Conservation (phyloP, 2,113 vertebrate species). For the Percopsis transmontana region DNA sequence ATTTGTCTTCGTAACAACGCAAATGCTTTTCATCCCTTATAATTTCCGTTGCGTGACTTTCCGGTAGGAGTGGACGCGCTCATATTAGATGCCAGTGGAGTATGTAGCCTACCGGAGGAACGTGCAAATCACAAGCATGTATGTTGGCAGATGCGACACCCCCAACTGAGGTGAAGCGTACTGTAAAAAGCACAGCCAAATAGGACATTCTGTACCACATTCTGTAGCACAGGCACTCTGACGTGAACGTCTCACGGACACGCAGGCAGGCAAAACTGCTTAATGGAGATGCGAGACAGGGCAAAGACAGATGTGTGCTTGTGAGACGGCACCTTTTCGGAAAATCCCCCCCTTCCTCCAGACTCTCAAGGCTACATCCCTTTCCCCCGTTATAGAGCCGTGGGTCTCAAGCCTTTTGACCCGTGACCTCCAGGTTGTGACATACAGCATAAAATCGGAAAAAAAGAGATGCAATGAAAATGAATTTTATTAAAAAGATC, state of each 20-base stretch:
- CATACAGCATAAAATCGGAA: too few relatives aligned
- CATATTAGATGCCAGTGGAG: constrained; percentile 66
- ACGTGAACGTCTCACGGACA: constrained; percentile 43
- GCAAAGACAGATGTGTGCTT: constrained; percentile 56
- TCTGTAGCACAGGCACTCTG: constrained; percentile 68
- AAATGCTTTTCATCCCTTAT: constrained; percentile 43
- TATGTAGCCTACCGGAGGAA: constrained; percentile 64
- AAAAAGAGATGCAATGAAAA: too few relatives aligned
- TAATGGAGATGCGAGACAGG: constrained; percentile 65
- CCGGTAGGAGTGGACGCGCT: constrained; percentile 63
- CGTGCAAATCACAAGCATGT: constrained; percentile 70
- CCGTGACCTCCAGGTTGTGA: too few relatives aligned
- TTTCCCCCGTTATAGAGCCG: constrained; percentile 3
- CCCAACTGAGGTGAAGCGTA: constrained; percentile 72
- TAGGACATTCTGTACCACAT: constrained; percentile 73
- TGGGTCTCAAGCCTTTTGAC: too few relatives aligned
- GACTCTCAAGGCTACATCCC: constrained; percentile 11
- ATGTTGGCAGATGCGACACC: constrained; percentile 63
- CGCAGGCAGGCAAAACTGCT: constrained; percentile 34
- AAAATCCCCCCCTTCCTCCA: constrained; percentile 45
- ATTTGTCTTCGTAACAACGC: constrained; percentile 41
- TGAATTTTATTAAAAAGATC: too few relatives aligned
- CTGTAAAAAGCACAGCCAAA: constrained; percentile 59
- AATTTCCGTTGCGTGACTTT: constrained; percentile 69
- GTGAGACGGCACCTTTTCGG: constrained; percentile 38